A percentile compares a stretch with the other conserved stretches of the same genome.
Evolutionary conservation across 2,797 vertebrate species (phyloP).

Genomic region (Oophaga sylvatica): DNA sequence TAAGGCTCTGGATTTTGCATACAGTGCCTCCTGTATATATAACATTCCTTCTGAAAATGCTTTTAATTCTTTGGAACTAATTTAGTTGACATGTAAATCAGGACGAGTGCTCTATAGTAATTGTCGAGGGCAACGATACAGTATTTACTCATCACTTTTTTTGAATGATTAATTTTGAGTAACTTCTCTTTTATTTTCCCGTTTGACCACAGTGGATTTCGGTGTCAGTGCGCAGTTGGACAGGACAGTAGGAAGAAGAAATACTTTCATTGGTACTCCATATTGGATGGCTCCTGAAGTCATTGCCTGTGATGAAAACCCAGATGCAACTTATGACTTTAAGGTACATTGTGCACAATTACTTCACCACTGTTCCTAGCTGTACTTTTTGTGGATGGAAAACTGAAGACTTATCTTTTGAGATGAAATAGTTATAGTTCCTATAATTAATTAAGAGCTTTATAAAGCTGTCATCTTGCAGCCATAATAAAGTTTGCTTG

Average conservation of each 20-base stretch:
- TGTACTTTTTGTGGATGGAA: not conserved
- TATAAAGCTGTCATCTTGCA: not conserved
- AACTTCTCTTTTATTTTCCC: not conserved
- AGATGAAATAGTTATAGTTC: not conserved
- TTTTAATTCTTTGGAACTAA: not conserved
- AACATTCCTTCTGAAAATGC: not conserved
- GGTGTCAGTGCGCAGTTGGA: slow-evolving; percentile 96
- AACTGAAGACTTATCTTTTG: not conserved
- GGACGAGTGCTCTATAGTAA: not conserved
- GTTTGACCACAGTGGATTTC: slow-evolving; percentile 84
- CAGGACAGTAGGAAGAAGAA: slow-evolving; percentile 92
- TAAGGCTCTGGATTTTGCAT: too few relatives aligned
- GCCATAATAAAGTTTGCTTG: slow-evolving; percentile 1
- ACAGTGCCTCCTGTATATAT: not conserved
- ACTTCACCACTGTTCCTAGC: not conserved
- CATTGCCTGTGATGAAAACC: slow-evolving; percentile 96
- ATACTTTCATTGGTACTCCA: slow-evolving; percentile 96
- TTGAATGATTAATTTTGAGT: not conserved
- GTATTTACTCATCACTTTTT: not conserved
- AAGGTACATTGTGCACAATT: slow-evolving; percentile 77
- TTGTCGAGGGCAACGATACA: not conserved
- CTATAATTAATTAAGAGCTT: not conserved
- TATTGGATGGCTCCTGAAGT: slow-evolving; percentile 99
- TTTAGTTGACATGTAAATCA: too few relatives aligned
- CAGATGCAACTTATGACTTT: slow-evolving; percentile 95